Base-by-base conservation (phyloP, 92 coral and sea anemone species). In the Anthopleura xanthogrammica region DNA sequence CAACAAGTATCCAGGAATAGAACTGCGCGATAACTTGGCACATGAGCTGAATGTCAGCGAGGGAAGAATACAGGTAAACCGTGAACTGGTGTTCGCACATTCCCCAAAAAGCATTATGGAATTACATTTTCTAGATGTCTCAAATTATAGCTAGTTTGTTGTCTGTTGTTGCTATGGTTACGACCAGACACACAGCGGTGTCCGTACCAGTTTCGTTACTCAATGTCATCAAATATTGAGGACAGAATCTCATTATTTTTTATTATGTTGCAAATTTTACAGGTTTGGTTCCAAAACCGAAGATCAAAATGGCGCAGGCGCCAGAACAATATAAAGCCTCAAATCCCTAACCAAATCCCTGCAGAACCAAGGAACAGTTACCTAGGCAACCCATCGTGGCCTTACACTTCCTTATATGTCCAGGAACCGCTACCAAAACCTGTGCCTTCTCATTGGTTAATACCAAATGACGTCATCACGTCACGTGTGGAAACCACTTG, bases 211-310 rank as follows among this genome's bases (percentile, higher is more conserved):
- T 24, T 17, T 0, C 16, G 2, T 16, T 39, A 80, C 71, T 36
- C 48, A 46, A 5, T 7, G 66, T 78, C n/a, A n/a, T 80, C 36
- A 29, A 29, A 64, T 2, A 2, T 58, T 3, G 64, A 16, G 17
- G 64, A 19, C 19, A 14, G 4, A 5, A 20, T 56, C 42, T 60
- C 4, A 46, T 46, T 5, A 2, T 46, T 46, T 46, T 2, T 43
- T 46, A 5, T 29, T 29, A 29, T 29, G 36, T 29, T 29, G 36
- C 36, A 0, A 40, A 12, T 23, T 57, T 83, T 77, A 2, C 74
- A 89, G 92, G 92, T 89, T 85, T 89, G 92, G 92, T 89, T 89
- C 56, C 92, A 89, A 81, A 89, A 89, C 68, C 89, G 92, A 60
- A 75, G 92, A 14, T 85, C 92, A 56, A 89, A 81, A 76, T 89